Conservation (phyloP, 1,140 invertebrate species). For the Capitella teleta region DNA sequence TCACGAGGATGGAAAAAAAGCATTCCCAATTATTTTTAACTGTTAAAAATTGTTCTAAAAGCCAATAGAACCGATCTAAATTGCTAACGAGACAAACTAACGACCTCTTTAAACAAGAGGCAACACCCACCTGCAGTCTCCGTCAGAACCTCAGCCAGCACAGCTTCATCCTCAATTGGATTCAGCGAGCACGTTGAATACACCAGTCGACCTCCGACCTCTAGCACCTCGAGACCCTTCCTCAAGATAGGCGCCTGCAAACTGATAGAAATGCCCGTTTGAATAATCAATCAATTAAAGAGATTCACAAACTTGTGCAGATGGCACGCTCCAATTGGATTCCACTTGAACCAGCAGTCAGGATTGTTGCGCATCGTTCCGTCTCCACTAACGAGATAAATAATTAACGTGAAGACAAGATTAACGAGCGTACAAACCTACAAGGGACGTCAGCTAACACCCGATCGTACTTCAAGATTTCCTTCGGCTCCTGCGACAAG, state of each 20-base stretch:
- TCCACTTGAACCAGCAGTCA: slow-evolving; percentile 97
- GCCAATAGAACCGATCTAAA: too few relatives aligned
- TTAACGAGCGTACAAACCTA: slow-evolving; percentile 31
- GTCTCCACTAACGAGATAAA: slow-evolving; percentile 56
- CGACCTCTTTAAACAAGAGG: too few relatives aligned
- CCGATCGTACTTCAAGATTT: slow-evolving; percentile 65
- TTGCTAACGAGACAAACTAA: too few relatives aligned
- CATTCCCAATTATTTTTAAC: too few relatives aligned
- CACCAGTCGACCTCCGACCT: slow-evolving; percentile 77
- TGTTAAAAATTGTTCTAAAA: too few relatives aligned
- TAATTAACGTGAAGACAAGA: slow-evolving; percentile 4
- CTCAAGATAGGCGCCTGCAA: slow-evolving; percentile 79
- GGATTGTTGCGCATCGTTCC: slow-evolving; percentile 94
- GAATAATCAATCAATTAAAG: too few relatives aligned
- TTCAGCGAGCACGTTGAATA: slow-evolving; percentile 99
- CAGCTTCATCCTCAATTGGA: slow-evolving; percentile 94
- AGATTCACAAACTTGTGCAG: slow-evolving; percentile 62
- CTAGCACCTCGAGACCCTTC: slow-evolving; percentile 78
- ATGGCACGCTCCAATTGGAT: slow-evolving; percentile 72
- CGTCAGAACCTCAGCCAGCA: slow-evolving; percentile 70
- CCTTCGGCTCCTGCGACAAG: background rate
- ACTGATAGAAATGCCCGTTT: too few relatives aligned
- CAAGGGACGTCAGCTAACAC: slow-evolving; percentile 93
- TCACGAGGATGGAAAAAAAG: too few relatives aligned
- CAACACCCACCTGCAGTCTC: slow-evolving; percentile 54